These are phyloP conservation scores for Crocallis elinguaria DNA, from an alignment of 2,888 invertebrate genomes.

Conservation along the genomic window DNA sequence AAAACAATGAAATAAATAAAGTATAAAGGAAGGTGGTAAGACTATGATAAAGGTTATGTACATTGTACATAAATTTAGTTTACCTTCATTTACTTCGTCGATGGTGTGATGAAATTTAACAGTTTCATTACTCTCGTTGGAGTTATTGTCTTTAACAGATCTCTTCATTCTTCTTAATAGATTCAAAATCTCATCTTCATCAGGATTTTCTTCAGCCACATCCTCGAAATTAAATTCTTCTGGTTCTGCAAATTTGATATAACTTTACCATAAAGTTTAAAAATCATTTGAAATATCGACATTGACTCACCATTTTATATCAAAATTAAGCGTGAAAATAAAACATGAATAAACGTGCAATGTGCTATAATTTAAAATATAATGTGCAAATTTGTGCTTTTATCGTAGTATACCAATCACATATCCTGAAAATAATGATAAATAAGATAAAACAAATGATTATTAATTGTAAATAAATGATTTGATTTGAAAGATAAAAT, in stretches of 20 bases:
- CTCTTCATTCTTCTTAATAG: slow-evolving; percentile 48
- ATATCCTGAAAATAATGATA: slow-evolving; percentile 65
- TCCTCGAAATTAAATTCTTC: slow-evolving; percentile 24
- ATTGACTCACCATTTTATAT: slow-evolving; percentile 24
- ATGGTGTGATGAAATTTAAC: slow-evolving; percentile 59
- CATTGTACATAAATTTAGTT: not conserved
- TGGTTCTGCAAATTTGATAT: slow-evolving; percentile 35
- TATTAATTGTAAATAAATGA: too few species aligned
- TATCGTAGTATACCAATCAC: slow-evolving; percentile 59
- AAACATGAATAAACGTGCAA: slow-evolving; percentile 39
- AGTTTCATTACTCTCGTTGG: slow-evolving; percentile 48
- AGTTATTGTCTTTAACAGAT: slow-evolving; percentile 44
- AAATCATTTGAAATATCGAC: not conserved
- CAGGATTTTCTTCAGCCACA: not conserved
- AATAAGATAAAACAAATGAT: not conserved
- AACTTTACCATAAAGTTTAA: not conserved
- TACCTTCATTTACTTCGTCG: slow-evolving; percentile 73
- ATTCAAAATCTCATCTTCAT: not conserved
- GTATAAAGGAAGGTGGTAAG: not conserved
- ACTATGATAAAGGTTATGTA: too few species aligned
- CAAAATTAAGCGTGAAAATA: slow-evolving; percentile 19
- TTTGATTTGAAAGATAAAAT: too few species aligned
- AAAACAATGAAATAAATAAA: not conserved
- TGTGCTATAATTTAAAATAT: slow-evolving; percentile 59
- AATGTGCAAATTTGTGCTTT: slow-evolving; percentile 49